Base-by-base conservation (phyloP, 2,113 vertebrate species). In the Rhombomys opimus region DNA sequence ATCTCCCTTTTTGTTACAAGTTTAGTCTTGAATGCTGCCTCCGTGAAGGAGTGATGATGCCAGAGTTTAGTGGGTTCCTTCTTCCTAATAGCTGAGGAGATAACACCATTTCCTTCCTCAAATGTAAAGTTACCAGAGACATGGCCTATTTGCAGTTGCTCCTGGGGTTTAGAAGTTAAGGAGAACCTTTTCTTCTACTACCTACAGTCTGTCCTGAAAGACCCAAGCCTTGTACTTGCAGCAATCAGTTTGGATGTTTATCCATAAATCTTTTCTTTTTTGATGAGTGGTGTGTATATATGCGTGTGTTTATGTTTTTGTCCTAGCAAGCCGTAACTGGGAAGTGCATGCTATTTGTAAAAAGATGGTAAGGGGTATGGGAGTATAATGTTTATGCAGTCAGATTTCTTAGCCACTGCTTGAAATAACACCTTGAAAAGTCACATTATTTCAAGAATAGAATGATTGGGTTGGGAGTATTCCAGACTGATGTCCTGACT, bases 351-450 rank as follows among this genome's bases (percentile, higher is more conserved):
- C 35, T 61, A 86, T 84, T 95, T 87, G 72, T 67, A 63, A 93
- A 54, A 63, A 81, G 17, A 7, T 81, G 35, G 57, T 57, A 67
- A 50, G 12, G 46, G 57, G 38, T 95, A 14, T 14, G 27, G 35
- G 25, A 38, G 14, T 81, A 0, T 82, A 41, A 67, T 93, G 93
- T 96, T 67, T 96, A 46, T 95, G 57, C 68, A 46, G 77, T 76
- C 59, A 90, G 65, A 91, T 87, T 95, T 97, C 87, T 89, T 95
- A 70, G 52, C 89, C 94, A 7, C 84, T 95, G 63, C 46, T 87
- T 96, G 46, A 88, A 97, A 96, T 18, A 88, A 52, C 11, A 38
- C 65, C 86, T 97, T 92, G 89, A 93, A 91, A 95, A 95, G 20
- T 93, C 23, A 75, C n/a, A 17, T 82, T 80, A 85, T 97, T 97